Conservation (phyloP, 2,888 invertebrate genomes). For the Palloptera scutellata region DNA sequence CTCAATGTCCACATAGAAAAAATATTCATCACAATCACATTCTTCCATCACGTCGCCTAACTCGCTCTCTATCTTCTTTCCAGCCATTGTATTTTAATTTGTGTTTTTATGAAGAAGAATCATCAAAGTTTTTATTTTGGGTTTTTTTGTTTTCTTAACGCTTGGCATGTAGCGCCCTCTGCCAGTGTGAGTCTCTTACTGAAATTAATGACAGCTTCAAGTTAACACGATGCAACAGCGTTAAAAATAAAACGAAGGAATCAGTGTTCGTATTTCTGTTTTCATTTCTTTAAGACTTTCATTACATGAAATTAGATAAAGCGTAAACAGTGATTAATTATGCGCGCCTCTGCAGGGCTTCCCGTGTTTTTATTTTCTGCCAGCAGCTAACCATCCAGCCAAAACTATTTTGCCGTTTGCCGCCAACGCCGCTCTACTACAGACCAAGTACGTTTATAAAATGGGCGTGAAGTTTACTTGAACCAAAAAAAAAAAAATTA, state of each 20-base stretch:
- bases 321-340: constrained; percentile 3
- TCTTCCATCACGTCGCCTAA: too few relatives aligned
- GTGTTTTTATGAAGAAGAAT: background rate
- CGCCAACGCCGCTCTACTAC: constrained; percentile 12
- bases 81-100: background rate
- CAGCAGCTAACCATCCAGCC: too few relatives aligned
- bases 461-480: constrained; percentile 19
- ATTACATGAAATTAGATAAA: constrained; percentile 13
- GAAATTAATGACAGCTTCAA: constrained; percentile 30
- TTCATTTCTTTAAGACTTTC: constrained; percentile 12
- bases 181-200: constrained; percentile 12
- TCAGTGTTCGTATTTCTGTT: background rate
- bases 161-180: background rate
- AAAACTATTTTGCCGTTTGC: background rate
- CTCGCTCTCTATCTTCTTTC: too few relatives aligned
- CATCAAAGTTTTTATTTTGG: background rate
- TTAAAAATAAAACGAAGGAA: background rate
- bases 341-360: background rate
- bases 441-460: constrained; percentile 13
- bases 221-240: constrained; percentile 21
- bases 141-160: background rate
- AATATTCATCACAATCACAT: too few relatives aligned
- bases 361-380: background rate
- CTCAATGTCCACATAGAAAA: too few relatives aligned
- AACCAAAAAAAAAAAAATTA: constrained; percentile 5